Evolutionary conservation across 1,140 invertebrate genomes (phyloP).

Genomic region (Penaeus vannamei): DNA sequence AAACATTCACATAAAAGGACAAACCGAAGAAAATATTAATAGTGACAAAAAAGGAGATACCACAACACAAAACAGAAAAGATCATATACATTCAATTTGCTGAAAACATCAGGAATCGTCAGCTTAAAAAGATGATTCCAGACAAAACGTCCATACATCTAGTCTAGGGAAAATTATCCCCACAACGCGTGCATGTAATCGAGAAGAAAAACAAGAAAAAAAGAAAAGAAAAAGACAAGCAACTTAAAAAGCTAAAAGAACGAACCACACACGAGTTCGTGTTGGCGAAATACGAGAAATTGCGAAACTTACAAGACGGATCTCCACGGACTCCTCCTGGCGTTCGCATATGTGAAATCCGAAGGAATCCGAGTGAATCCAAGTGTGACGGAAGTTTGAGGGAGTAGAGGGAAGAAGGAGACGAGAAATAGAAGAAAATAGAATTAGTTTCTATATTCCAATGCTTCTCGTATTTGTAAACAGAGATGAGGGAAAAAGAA

Average conservation of each 20-base stretch:
- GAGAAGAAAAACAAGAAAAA: too few relatives aligned
- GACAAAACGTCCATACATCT: too few relatives aligned
- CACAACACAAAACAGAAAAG: too few relatives aligned
- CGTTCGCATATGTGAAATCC: not conserved
- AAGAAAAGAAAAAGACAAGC: not conserved
- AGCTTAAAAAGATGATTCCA: too few relatives aligned
- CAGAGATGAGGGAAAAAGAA: not conserved
- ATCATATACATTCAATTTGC: too few relatives aligned
- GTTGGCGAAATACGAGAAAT: not conserved
- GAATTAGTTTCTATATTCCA: too few relatives aligned
- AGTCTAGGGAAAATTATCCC: too few relatives aligned
- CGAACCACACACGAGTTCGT: not conserved
- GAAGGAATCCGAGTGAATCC: not conserved
- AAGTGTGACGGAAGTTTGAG: not conserved
- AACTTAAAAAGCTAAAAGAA: not conserved
- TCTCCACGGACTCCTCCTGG: conserved; percentile 37
- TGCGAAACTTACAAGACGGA: conserved; percentile 37
- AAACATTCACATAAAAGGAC: too few relatives aligned
- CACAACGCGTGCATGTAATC: too few relatives aligned
- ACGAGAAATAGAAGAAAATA: conserved; percentile 4
- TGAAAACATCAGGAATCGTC: too few relatives aligned
- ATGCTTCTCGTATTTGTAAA: not conserved
- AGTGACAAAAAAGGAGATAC: too few relatives aligned
- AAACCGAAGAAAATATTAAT: too few relatives aligned
- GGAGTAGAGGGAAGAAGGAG: conserved; percentile 25